Percentiles rank a stretch among this genome's conserved stretches.
phyloP scores from a whole-genome alignment of 2,113 vertebrate species.

The Hypomesus transpacificus region DNA sequence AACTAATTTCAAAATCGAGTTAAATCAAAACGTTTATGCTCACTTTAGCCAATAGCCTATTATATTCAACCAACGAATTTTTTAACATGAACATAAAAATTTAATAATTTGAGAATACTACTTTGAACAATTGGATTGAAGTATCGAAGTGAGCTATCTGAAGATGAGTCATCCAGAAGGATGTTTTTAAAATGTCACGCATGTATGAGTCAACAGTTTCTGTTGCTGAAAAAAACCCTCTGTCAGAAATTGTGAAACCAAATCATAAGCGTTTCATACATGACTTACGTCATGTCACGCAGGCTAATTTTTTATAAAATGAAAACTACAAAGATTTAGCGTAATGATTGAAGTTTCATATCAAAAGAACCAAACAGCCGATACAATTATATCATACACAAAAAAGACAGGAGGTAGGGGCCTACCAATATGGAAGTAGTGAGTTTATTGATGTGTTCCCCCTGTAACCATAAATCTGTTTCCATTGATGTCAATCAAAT shows the following conservation, averaged over 20 bases:
- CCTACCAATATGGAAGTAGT: slow-evolving; percentile 81
- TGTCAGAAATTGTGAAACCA: background rate
- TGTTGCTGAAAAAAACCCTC: background rate
- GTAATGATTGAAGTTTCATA: too few relatives aligned
- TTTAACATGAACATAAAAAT: too few relatives aligned
- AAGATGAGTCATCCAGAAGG: slow-evolving; percentile 40
- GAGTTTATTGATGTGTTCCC: slow-evolving; percentile 95
- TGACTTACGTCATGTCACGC: background rate
- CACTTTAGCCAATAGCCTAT: too few relatives aligned
- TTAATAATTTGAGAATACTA: too few relatives aligned
- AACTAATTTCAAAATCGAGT: too few relatives aligned
- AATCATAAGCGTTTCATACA: background rate
- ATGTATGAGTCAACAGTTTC: slow-evolving; percentile 22
- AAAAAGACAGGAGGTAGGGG: slow-evolving; percentile 20
- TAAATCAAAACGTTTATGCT: too few relatives aligned
- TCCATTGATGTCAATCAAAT: slow-evolving; percentile 54
- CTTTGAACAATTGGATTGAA: too few relatives aligned
- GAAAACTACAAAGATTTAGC: too few relatives aligned
- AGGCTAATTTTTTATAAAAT: background rate
- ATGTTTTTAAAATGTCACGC: background rate
- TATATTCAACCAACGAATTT: too few relatives aligned
- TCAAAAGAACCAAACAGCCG: background rate
- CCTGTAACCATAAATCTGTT: slow-evolving; percentile 77
- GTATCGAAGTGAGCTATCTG: background rate
- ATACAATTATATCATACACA: slow-evolving; percentile 17